Evolutionary conservation across 2,113 vertebrate genomes (phyloP).

Genomic region (Neotragus moschatus): DNA sequence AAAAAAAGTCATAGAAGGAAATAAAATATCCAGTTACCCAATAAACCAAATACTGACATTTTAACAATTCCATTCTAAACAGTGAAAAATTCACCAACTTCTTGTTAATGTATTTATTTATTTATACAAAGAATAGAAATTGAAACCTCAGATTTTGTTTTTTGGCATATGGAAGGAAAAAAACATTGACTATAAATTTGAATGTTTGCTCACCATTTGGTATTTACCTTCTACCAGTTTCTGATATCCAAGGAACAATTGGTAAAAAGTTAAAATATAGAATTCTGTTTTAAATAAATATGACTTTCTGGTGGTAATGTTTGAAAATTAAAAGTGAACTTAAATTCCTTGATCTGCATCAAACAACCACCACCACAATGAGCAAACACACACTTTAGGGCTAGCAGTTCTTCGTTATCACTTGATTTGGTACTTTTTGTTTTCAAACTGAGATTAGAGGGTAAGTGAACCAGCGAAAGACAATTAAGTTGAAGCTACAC

Average conservation of each 20-base stretch:
- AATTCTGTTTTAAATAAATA: not conserved
- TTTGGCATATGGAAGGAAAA: not conserved
- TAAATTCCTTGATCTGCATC: constrained; percentile 29
- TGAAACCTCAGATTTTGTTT: not conserved
- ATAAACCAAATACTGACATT: not conserved
- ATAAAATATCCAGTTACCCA: not conserved
- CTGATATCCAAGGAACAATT: not conserved
- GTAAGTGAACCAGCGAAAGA: constrained; percentile 82
- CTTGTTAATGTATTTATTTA: not conserved
- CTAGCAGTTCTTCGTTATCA: constrained; percentile 13
- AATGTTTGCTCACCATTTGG: not conserved
- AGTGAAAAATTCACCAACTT: not conserved
- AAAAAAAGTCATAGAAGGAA: not conserved
- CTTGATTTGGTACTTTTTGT: constrained; percentile 52
- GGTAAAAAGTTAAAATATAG: not conserved
- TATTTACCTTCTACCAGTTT: not conserved
- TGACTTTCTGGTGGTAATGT: not conserved
- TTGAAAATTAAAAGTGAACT: not conserved
- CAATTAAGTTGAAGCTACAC: constrained; percentile 77
- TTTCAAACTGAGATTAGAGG: constrained; percentile 76
- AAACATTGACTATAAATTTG: not conserved
- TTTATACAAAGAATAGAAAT: not conserved
- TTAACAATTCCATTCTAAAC: not conserved
- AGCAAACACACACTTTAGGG: constrained; percentile 4
- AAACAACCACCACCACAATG: not conserved